Base-by-base conservation (phyloP, 2,888 invertebrate species). In the Dendrolimus pini region DNA sequence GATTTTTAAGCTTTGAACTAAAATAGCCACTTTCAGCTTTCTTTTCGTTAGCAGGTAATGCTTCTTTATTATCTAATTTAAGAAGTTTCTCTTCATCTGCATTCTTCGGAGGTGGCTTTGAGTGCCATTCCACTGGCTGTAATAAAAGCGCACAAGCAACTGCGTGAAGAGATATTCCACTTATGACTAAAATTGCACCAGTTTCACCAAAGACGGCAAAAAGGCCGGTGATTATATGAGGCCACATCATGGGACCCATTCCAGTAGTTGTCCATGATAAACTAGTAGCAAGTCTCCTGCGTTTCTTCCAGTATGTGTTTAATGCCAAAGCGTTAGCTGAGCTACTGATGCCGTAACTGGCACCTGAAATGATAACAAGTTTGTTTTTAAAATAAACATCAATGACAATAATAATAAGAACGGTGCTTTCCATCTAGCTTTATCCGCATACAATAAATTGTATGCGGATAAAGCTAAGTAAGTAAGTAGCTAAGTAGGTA, bases 111-210 rank as follows among this genome's bases (percentile, higher is more conserved):
- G 62, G 64, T 61, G 77, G 74, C 67, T 83, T 92, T 6, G 92
- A 85, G 74, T 96, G 95, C 94, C 94, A 94, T 76, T 93, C 93
- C 0, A 95, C 94, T 3, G 96, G 96, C 71, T 95, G 95, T 54
- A 95, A 82, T 57, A 96, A 79, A 59, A 94, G 83, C 2, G 94
- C 92, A 65, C 93, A 94, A 41, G 93, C 93, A 56, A 95, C 80
- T 0, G 94, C 92, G 72, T 96, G 94, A 58, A 94, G 82, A 1
- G 94, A 92, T 59, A 95, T 89, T 6, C 93, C 95, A 14, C 93
- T 92, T 66, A 95, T 92, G 41, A 95, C 86, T 13, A 95, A 78
- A 56, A 94, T 90, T 0, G 95, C 92, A 30, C 95, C 95, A 58
- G 92, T 90, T 65, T 94, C 93, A 0, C 93, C 95, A 60, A 93